Evolutionary conservation across 2,888 invertebrate species (phyloP).

Genomic region (Hypomecis atomaria): DNA sequence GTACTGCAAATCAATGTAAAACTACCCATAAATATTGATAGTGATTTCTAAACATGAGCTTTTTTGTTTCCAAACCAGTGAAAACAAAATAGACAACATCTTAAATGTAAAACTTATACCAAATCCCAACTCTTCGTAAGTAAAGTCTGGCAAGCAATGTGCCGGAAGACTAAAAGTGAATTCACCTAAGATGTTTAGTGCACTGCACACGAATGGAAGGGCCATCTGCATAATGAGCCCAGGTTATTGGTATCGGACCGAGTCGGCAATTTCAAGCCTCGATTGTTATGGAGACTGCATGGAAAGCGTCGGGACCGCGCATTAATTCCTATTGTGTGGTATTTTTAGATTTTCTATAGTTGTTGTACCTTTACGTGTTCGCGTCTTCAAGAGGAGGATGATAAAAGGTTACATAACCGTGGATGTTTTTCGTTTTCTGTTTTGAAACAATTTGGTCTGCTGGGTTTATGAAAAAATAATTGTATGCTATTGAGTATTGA

Average conservation of each 20-base stretch:
- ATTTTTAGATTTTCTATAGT: conserved; percentile 38
- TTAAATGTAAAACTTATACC: neutral
- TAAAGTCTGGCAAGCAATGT: neutral
- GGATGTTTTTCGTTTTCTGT: neutral
- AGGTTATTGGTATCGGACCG: conserved; percentile 75
- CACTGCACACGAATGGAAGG: conserved; percentile 67
- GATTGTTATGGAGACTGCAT: conserved; percentile 73
- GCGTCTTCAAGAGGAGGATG: conserved; percentile 7
- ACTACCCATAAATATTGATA: too few relatives aligned
- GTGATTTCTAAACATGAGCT: too few relatives aligned
- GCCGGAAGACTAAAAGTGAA: conserved; percentile 1
- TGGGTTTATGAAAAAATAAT: too few relatives aligned
- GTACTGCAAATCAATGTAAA: too few relatives aligned
- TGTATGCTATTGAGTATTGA: too few relatives aligned
- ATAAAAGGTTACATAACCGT: neutral
- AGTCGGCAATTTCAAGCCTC: conserved; percentile 75
- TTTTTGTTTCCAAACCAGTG: too few relatives aligned
- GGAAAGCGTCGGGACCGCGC: conserved; percentile 54
- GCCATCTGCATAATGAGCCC: conserved; percentile 80
- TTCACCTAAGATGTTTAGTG: conserved; percentile 61
- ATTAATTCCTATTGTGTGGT: conserved; percentile 59
- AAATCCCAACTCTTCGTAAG: neutral
- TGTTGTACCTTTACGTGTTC: conserved; percentile 11
- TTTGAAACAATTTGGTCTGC: too few relatives aligned
- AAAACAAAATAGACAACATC: too few relatives aligned